phyloP scores from a whole-genome alignment of 2,113 vertebrate genomes.

The Tachysurus vachellii region DNA sequence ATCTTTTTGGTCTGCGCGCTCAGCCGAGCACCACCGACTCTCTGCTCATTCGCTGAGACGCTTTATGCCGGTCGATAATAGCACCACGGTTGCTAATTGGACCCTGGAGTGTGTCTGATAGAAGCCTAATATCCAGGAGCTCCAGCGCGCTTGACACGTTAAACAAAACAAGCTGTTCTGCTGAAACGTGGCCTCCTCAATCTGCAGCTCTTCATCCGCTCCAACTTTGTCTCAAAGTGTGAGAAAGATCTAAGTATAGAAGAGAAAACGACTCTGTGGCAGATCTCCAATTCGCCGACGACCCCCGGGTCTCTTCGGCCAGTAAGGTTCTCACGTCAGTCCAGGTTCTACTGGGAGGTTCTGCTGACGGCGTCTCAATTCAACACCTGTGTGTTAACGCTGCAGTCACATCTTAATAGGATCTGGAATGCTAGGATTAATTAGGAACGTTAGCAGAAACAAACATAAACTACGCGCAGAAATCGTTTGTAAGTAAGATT shows the following conservation, averaged over 20 bases:
- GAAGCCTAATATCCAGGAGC: conserved; percentile 3
- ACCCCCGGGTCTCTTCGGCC: not conserved
- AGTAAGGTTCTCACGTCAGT: not conserved
- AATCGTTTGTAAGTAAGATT: not conserved
- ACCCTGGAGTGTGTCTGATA: conserved; percentile 23
- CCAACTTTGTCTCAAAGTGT: not conserved
- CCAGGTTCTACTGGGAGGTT: not conserved
- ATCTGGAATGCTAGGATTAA: not conserved
- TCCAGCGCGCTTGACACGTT: not conserved
- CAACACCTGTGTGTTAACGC: not conserved
- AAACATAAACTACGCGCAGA: not conserved
- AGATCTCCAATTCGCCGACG: conserved; percentile 7
- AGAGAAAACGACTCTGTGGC: not conserved
- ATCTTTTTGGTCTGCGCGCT: not conserved
- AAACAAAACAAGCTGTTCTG: conserved; percentile 15
- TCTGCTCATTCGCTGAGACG: conserved; percentile 3
- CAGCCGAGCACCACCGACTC: conserved; percentile 12
- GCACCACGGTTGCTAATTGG: conserved; percentile 40
- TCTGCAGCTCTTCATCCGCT: not conserved
- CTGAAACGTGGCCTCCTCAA: not conserved
- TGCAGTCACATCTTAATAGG: not conserved
- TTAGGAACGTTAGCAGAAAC: not conserved
- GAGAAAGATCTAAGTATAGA: not conserved
- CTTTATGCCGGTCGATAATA: conserved; percentile 36
- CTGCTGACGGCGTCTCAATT: not conserved